Evolutionary conservation across 2,888 invertebrate genomes (phyloP).

Genomic region (Cheiracanthium punctorium): DNA sequence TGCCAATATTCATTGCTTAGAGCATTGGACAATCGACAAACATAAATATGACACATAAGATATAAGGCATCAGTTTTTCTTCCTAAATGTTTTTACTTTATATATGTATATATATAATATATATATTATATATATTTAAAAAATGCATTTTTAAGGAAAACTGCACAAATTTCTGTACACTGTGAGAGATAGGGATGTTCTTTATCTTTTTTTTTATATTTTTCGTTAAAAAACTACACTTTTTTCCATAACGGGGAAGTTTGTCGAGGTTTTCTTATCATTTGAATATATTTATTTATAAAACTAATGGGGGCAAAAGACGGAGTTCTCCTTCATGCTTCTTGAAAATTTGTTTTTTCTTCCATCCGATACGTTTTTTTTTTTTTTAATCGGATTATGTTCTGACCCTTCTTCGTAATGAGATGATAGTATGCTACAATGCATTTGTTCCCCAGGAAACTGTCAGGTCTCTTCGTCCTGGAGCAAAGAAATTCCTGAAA

Average conservation of each 20-base stretch:
- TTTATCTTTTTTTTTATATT: background rate
- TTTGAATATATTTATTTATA: conserved; percentile 44
- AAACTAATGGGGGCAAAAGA: conserved; percentile 66
- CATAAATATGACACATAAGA: conserved; percentile 63
- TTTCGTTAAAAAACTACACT: conserved; percentile 61
- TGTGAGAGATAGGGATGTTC: conserved; percentile 34
- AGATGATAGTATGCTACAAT: conserved; percentile 39
- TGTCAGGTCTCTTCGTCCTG: conserved; percentile 53
- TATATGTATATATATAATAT: conserved; percentile 44
- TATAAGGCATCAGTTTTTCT: conserved; percentile 67
- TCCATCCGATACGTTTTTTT: background rate
- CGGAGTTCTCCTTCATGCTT: conserved; percentile 48
- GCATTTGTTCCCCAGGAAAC: conserved; percentile 41
- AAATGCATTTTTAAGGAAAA: conserved; percentile 69
- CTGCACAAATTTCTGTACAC: conserved; percentile 66
- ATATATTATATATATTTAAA: conserved; percentile 60
- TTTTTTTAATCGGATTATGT: conserved; percentile 27
- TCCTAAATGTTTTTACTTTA: conserved; percentile 56
- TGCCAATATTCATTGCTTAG: conserved; percentile 51
- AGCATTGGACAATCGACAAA: conserved; percentile 58
- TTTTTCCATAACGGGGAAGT: conserved; percentile 49
- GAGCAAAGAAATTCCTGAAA: conserved; percentile 61
- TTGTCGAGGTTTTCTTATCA: conserved; percentile 18
- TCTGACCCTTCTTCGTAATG: conserved; percentile 13
- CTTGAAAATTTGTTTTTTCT: background rate